These are phyloP conservation scores for Oreochromis tanganicae DNA, from an alignment of 2,113 vertebrate species.

Conservation along the genomic window DNA sequence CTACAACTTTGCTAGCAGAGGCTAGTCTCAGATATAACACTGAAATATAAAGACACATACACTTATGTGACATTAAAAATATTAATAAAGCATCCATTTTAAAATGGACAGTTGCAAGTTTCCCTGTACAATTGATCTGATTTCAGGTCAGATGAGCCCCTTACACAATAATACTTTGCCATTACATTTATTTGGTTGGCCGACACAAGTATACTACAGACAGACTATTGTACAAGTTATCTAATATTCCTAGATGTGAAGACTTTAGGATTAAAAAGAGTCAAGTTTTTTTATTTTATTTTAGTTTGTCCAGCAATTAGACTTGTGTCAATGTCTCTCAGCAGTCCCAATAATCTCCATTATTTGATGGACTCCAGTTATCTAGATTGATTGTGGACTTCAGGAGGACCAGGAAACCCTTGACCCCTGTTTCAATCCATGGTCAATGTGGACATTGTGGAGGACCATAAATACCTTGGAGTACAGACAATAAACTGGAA, in stretches of 20 bases:
- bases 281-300: not conserved
- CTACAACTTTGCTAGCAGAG: not conserved
- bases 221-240: not conserved
- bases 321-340: not conserved
- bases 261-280: not conserved
- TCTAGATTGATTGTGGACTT: not conserved
- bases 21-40: not conserved
- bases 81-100: not conserved
- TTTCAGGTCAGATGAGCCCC: not conserved
- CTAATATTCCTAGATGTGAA: not conserved
- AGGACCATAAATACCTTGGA: not conserved
- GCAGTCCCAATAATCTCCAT: not conserved
- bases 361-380: not conserved
- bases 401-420: not conserved
- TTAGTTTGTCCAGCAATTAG: not conserved
- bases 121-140: not conserved
- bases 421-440: not conserved
- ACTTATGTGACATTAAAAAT: not conserved
- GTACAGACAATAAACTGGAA: not conserved
- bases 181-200: not conserved
- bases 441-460: not conserved
- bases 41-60: not conserved
- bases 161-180: not conserved
- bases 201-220: not conserved
- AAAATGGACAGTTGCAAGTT: not conserved